A percentile compares a stretch with the other conserved stretches of the same genome.
Conservation (phyloP, 2,113 vertebrate species). For the Piliocolobus tephrosceles region DNA sequence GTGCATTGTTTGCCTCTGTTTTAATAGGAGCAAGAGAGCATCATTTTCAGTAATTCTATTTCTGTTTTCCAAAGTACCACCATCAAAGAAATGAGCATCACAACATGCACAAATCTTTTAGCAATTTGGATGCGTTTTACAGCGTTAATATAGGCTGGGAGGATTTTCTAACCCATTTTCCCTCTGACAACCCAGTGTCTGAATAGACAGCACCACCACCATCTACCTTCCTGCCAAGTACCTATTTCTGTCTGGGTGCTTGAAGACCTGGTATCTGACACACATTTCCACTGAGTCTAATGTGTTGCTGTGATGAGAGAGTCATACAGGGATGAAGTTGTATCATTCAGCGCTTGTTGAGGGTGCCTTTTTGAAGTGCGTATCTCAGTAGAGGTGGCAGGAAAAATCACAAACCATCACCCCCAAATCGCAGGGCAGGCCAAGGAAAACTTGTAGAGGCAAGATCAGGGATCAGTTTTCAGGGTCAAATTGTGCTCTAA, state of each 20-base stretch:
- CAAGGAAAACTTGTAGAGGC: neutral
- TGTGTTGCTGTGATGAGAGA: neutral
- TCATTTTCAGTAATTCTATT: neutral
- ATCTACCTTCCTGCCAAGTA: neutral
- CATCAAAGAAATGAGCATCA: neutral
- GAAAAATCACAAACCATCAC: neutral
- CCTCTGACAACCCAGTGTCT: neutral
- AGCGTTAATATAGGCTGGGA: neutral
- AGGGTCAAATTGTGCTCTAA: neutral
- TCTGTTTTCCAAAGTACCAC: neutral
- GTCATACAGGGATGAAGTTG: neutral
- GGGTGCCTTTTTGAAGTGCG: neutral
- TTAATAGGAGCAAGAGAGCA: neutral
- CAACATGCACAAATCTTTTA: neutral
- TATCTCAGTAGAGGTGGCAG: neutral
- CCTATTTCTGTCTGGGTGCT: neutral
- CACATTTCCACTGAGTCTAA: neutral
- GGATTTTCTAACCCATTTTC: neutral
- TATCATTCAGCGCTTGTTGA: neutral
- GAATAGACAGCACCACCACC: neutral
- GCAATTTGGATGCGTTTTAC: neutral
- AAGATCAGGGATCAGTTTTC: neutral
- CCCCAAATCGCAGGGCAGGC: neutral
- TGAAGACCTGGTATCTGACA: neutral
- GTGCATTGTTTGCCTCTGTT: neutral